These are phyloP conservation scores for Andricus curvator DNA, from an alignment of 2,888 invertebrate species.

Conservation along the genomic window DNA sequence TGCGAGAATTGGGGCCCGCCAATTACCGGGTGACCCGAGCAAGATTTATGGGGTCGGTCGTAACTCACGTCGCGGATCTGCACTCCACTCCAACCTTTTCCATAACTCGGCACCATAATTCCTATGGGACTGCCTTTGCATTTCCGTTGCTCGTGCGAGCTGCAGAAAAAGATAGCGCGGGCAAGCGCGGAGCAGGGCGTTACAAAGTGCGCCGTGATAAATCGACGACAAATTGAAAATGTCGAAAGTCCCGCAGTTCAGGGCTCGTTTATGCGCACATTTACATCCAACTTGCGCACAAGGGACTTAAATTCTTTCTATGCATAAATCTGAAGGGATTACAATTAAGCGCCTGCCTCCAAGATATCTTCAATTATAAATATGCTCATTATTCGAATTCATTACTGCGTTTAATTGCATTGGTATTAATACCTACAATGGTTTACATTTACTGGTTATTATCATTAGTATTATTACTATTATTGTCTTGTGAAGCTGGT, in stretches of 20 bases:
- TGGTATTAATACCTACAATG: not conserved
- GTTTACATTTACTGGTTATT: not conserved
- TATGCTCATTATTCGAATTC: not conserved
- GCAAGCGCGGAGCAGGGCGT: slow-evolving; percentile 57
- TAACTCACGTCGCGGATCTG: slow-evolving; percentile 65
- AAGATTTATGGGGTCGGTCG: slow-evolving; percentile 74
- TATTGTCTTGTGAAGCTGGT: too few species aligned
- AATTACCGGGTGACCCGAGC: slow-evolving; percentile 71
- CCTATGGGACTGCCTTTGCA: slow-evolving; percentile 39
- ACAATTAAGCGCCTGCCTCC: not conserved
- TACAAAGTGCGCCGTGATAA: slow-evolving; percentile 32
- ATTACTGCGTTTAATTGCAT: slow-evolving; percentile 3
- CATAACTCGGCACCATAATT: slow-evolving; percentile 61
- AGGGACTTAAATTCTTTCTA: not conserved
- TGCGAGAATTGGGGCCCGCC: slow-evolving; percentile 74
- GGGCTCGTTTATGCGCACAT: slow-evolving; percentile 14
- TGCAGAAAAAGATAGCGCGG: slow-evolving; percentile 62
- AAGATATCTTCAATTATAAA: not conserved
- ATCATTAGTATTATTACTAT: too few species aligned
- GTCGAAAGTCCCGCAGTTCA: slow-evolving; percentile 29
- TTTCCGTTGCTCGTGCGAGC: slow-evolving; percentile 28
- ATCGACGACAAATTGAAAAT: slow-evolving; percentile 40
- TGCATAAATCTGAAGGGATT: slow-evolving; percentile 1
- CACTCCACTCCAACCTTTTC: slow-evolving; percentile 54
- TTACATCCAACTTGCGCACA: slow-evolving; percentile 21